Evolutionary conservation across 2,113 vertebrate genomes (phyloP), one percentile per base, ranked within the genome.

Genomic region (Hiodon tergisus): DNA sequence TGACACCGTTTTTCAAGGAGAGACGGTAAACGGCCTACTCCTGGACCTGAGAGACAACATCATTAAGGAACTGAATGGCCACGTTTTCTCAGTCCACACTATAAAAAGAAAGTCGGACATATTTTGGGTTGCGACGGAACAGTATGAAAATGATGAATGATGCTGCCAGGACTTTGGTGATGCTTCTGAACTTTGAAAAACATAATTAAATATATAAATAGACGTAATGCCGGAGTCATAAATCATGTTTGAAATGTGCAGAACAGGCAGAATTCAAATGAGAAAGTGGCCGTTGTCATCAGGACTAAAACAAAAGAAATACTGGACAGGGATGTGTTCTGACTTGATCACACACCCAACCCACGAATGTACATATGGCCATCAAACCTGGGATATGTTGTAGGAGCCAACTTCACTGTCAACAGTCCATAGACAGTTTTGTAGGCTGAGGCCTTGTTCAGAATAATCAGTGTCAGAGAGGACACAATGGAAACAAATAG

Each of bases 181-280:
- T 77, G 70, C 69, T 77, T 60, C 48, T 67, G 61, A 77, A 72
- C 69, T 63, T 77, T 72, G 57, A 69, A 8, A 7, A 3, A 73
- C 67, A 58, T 48, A 60, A 75, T 47, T 31, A 65, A 69, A 70
- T 10, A 46, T 16, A 70, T 67, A 65, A 76, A 77, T 75, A 74
- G 74, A 55, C 16, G 46, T 48, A 73, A 67, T 67, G 31, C 55
- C 51, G 52, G 58, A 75, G 62, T 69, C 76, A 73, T 78, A 78
- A 78, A 78, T 78, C 76, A 78, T 53, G 54, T 17, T 58, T 59
- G 66, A 73, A 71, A 63, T 53, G 57, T 66, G 79, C 60, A 51
- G 69, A 68, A 60, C 67, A 50, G 57, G 58, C 73, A 71, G 72
- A 72, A 61, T 79, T 76, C 48, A 79, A 72, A 71, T 78, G 5